These are phyloP conservation scores for Phoxinus phoxinus DNA, from an alignment of 2,113 vertebrate genomes.

Conservation along the genomic window DNA sequence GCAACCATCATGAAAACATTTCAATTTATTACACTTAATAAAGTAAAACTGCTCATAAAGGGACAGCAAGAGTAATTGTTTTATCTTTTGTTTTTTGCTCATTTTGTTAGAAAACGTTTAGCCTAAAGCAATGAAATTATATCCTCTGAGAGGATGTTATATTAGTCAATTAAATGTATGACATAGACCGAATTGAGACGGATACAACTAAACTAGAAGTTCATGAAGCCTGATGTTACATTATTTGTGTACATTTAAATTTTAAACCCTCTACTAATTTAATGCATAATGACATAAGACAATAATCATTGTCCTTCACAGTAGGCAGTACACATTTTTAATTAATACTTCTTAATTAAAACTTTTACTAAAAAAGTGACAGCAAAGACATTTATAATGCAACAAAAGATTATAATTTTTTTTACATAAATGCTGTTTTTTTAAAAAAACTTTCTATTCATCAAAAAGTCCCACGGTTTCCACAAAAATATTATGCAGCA, in stretches of 20 bases:
- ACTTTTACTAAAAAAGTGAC: not conserved
- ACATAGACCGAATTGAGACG: not conserved
- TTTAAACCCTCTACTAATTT: not conserved
- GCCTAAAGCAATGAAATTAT: not conserved
- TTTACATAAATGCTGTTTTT: not conserved
- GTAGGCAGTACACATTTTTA: not conserved
- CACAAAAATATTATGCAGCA: no score
- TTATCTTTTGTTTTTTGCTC: conserved; percentile 5
- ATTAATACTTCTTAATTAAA: not conserved
- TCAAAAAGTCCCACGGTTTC: not conserved
- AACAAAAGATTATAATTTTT: not conserved
- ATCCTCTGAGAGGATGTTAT: not conserved
- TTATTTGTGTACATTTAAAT: not conserved
- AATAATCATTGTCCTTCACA: not conserved
- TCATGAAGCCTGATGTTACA: not conserved
- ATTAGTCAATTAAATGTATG: not conserved
- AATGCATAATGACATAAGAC: not conserved
- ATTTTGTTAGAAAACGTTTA: conserved; percentile 9
- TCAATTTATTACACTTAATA: not conserved
- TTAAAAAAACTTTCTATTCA: not conserved
- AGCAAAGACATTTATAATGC: not conserved
- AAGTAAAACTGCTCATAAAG: not conserved
- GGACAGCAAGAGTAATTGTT: not conserved
- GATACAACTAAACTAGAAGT: not conserved
- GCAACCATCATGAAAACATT: not conserved